Conservation (phyloP, 2,113 vertebrate genomes). For the Monopterus albus region DNA sequence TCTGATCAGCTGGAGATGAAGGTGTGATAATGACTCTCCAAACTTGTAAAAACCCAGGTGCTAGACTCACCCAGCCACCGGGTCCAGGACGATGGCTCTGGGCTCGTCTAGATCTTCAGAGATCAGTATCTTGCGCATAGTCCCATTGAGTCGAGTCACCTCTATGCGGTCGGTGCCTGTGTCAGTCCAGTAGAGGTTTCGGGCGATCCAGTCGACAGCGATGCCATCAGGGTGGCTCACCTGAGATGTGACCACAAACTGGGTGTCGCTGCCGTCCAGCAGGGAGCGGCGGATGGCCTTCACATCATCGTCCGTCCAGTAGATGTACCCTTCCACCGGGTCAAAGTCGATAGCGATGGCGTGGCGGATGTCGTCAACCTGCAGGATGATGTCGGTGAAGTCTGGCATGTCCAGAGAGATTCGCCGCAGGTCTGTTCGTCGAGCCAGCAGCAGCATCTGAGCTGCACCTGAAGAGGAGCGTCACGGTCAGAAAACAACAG, state of each 20-base stretch:
- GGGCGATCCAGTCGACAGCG: conserved; percentile 95
- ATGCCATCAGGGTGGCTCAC: conserved; percentile 96
- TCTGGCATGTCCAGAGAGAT: conserved; percentile 96
- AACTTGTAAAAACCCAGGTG: too few relatives aligned
- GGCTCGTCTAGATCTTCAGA: conserved; percentile 96
- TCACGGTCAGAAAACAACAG: too few relatives aligned
- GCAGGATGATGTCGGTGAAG: conserved; percentile 94
- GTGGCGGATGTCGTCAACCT: conserved; percentile 94
- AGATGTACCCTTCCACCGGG: conserved; percentile 92
- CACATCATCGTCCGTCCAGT: conserved; percentile 98
- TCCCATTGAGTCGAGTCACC: conserved; percentile 94
- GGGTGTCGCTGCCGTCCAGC: conserved; percentile 89
- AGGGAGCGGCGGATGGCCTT: conserved; percentile 90
- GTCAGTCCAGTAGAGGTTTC: conserved; percentile 98
- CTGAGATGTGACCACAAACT: conserved; percentile 92
- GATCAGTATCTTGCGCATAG: conserved; percentile 96
- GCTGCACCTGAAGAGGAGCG: conserved; percentile 85
- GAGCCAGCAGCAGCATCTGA: conserved; percentile 90
- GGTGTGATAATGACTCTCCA: too few relatives aligned
- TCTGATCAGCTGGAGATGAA: too few relatives aligned
- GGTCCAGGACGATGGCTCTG: conserved; percentile 95
- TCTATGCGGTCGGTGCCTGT: conserved; percentile 97
- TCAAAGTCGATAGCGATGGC: conserved; percentile 98
- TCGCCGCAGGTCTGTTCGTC: conserved; percentile 91
- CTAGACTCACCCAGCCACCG: conserved; percentile 87